phyloP scores from a whole-genome alignment of 1,140 invertebrate species.

The Cryptotermes secundus region DNA sequence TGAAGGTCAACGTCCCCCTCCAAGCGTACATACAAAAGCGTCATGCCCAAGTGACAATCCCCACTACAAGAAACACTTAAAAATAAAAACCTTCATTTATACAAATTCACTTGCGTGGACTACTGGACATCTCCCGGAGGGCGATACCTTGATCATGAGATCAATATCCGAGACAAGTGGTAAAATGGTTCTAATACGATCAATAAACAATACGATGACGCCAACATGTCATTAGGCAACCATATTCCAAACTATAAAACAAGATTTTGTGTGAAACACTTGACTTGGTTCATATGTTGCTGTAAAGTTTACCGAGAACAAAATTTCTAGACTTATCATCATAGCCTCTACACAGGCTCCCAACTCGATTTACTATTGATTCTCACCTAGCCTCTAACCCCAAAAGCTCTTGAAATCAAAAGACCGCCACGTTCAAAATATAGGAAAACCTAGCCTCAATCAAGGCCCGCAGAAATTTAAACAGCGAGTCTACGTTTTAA shows the following conservation, averaged over 20 bases:
- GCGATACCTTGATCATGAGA: neutral
- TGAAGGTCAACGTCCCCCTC: slow-evolving; percentile 22
- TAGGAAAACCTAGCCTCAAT: slow-evolving; percentile 30
- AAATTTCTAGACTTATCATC: slow-evolving; percentile 24
- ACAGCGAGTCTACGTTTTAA: neutral
- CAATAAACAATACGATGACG: neutral
- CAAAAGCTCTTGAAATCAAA: slow-evolving; percentile 31
- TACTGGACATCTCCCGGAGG: neutral
- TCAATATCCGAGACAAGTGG: neutral
- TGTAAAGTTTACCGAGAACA: neutral
- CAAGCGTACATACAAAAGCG: neutral
- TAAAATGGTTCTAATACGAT: neutral
- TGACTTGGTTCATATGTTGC: neutral
- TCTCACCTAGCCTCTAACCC: slow-evolving; percentile 38
- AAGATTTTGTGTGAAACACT: neutral
- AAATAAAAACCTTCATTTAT: neutral
- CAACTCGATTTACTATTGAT: slow-evolving; percentile 39
- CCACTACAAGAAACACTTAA: neutral
- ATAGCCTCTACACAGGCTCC: slow-evolving; percentile 37
- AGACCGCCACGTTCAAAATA: slow-evolving; percentile 41
- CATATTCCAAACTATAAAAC: neutral
- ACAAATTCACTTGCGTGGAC: neutral
- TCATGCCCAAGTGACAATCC: slow-evolving; percentile 18
- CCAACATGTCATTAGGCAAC: neutral
- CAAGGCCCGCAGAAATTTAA: slow-evolving; percentile 24